Conservation (phyloP, 1,140 invertebrate species). For the Bombus turneri region DNA sequence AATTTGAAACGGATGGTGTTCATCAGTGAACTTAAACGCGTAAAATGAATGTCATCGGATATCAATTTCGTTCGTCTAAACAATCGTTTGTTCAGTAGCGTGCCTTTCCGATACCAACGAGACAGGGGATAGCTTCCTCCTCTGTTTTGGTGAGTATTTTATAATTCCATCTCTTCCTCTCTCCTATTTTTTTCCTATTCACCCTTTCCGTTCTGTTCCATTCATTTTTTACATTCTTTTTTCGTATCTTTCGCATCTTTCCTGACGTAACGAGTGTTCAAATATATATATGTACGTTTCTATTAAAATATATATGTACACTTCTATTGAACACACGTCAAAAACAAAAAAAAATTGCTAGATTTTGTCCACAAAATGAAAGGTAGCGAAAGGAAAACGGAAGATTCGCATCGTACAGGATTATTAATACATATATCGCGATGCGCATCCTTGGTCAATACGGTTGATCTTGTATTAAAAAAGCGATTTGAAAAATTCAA, state of each 20-base stretch:
- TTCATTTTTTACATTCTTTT: neutral
- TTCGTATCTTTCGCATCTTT: neutral
- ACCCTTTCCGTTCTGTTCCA: neutral
- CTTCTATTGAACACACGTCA: neutral
- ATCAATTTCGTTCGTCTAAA: conserved; percentile 18
- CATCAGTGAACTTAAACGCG: conserved; percentile 1
- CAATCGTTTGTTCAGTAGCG: neutral
- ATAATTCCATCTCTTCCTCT: conserved; percentile 1
- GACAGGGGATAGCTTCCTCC: neutral
- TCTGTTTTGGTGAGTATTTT: conserved; percentile 29
- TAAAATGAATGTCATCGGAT: neutral
- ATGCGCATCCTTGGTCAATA: neutral
- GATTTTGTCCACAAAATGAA: neutral
- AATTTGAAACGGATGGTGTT: neutral
- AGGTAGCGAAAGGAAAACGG: neutral
- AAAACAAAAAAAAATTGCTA: no score
- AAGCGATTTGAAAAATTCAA: neutral
- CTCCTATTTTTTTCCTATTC: neutral
- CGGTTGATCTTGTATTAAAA: neutral
- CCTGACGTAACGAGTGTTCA: neutral
- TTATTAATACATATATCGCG: neutral
- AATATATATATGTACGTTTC: neutral
- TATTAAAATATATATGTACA: no score
- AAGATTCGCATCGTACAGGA: neutral
- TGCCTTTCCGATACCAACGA: neutral